Base-by-base conservation (phyloP, 2,888 invertebrate genomes). In the Torymus auratus region DNA sequence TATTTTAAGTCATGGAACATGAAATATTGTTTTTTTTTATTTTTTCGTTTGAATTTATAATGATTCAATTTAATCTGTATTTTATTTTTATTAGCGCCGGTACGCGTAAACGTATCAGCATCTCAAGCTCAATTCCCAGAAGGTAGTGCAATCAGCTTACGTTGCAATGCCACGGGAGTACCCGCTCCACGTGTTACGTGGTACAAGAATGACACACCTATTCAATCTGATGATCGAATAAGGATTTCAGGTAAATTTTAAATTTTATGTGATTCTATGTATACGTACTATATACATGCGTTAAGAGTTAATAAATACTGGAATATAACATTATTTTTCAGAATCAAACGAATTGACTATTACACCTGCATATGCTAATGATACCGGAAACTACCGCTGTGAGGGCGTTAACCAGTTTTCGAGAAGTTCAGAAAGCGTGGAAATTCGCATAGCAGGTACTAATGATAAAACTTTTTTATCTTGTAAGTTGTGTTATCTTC, bases 341-440 rank as follows among this genome's bases (percentile, higher is more conserved):
- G 95, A 94, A 83, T 94, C 95, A 67, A 92, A 95, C 87, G 94
- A 95, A 14, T 92, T 98, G 86, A 92, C 94, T 28, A 94, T 98
- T 72, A 89, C 91, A 52, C 92, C 93, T 72, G 94, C 95, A 14
- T 92, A 92, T 60, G 91, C 92, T 69, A 92, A 92, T 52, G 98
- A 98, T 91, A 94, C 95, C 64, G 98, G 97, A 60, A 91, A 91
- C 83, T 98, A 98, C 91, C 93, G 94, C 70, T 98, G 98, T 91
- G 94, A 95, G 88, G 98, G 97, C 1, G 91, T 92, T 84, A 98
- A 98, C 92, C 92, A 93, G 0, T 94, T 94, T 90, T 94, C 94
- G 76, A 92, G 93, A 58, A 93, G 94, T 85, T 92, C 93, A 23
- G 94, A 94, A 86, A 93, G 93, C 41, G 92, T 95, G 60, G 92